Percentiles rank a stretch among this genome's conserved stretches.
These are phyloP conservation scores for Paragorgia papillata DNA, from an alignment of 92 coral and sea anemone genomes.

Conservation along the genomic window DNA sequence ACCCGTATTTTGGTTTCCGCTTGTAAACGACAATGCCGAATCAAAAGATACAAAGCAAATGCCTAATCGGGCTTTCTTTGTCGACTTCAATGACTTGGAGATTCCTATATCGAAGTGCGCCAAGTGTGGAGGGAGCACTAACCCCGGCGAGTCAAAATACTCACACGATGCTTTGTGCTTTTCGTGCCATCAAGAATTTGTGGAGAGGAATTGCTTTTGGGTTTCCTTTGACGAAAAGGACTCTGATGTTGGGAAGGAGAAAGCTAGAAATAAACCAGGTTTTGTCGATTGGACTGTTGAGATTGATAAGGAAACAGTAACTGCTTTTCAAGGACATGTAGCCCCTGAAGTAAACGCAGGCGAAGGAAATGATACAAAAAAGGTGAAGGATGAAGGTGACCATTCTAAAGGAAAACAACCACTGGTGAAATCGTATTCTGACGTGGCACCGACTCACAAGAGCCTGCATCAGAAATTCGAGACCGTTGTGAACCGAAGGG, in stretches of 20 bases:
- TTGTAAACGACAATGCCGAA: background rate
- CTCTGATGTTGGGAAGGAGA: background rate
- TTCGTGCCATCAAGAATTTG: background rate
- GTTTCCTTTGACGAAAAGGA: background rate
- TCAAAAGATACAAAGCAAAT: background rate
- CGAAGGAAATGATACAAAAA: too few species aligned
- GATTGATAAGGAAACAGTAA: background rate
- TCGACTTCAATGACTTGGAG: slow-evolving; percentile 5
- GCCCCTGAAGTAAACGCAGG: too few species aligned
- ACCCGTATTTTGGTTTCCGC: slow-evolving; percentile 27
- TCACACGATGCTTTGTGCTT: slow-evolving; percentile 11
- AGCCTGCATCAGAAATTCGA: background rate
- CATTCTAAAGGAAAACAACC: background rate
- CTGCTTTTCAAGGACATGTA: too few species aligned
- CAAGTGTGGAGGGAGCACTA: slow-evolving; percentile 10
- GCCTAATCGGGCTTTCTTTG: slow-evolving; percentile 22
- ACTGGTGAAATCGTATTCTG: background rate
- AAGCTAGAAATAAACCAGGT: background rate
- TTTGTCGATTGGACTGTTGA: background rate
- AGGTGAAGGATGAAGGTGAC: background rate
- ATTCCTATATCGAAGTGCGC: slow-evolving; percentile 9
- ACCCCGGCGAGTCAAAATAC: slow-evolving; percentile 6
- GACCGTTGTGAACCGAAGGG: background rate
- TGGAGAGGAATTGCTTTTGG: slow-evolving; percentile 25
- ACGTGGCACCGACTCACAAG: background rate